Evolutionary conservation across 2,113 vertebrate genomes (phyloP).

Genomic region (Misgurnus anguillicaudatus): DNA sequence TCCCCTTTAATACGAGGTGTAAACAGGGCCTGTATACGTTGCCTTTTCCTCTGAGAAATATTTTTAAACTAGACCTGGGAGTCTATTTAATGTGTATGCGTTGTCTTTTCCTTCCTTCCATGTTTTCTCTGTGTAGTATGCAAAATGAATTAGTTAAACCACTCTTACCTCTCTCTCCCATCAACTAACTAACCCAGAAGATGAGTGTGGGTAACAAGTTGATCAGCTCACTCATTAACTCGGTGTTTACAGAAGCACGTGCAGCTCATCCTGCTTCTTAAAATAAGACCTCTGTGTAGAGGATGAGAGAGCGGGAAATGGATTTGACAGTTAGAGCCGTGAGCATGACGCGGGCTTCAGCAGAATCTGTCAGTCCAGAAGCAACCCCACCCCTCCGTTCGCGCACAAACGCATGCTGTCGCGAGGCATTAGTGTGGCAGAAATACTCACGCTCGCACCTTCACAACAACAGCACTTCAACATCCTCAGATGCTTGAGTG

Average conservation of each 20-base stretch:
- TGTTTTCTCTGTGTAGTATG: neutral
- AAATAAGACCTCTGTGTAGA: conserved; percentile 44
- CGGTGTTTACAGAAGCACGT: conserved; percentile 40
- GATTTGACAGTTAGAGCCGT: conserved; percentile 49
- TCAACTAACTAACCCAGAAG: neutral
- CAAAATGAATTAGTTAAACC: neutral
- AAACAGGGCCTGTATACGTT: conserved; percentile 39
- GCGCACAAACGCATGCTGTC: conserved; percentile 45
- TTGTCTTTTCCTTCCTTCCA: neutral
- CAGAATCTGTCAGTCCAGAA: conserved; percentile 42
- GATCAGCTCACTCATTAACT: conserved; percentile 21
- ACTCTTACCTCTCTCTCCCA: neutral
- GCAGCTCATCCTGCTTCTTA: conserved; percentile 34
- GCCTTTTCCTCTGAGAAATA: conserved; percentile 45
- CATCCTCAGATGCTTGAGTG: neutral
- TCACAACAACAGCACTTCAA: conserved; percentile 28
- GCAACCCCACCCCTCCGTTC: conserved; percentile 32
- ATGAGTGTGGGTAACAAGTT: neutral
- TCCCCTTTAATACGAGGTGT: no score
- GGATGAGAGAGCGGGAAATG: conserved; percentile 50
- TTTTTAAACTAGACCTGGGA: conserved; percentile 37
- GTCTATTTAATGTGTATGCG: conserved; percentile 28
- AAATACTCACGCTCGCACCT: conserved; percentile 29
- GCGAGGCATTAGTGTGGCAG: conserved; percentile 40
- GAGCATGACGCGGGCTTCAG: conserved; percentile 57